Base-by-base conservation (phyloP, 2,113 vertebrate genomes). In the Cynopterus brachyotis region DNA sequence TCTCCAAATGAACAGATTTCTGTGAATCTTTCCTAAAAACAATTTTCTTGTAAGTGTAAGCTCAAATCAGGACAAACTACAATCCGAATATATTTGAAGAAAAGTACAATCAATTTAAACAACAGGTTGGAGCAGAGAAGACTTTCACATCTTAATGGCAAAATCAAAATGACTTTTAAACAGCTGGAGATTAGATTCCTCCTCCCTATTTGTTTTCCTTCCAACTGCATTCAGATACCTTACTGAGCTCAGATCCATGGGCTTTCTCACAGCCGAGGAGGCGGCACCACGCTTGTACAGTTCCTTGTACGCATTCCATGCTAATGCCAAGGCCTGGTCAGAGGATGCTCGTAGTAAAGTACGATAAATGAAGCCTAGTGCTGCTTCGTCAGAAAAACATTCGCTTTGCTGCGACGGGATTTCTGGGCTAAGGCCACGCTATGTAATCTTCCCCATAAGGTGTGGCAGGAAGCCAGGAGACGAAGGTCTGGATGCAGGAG, bases 21-120 rank as follows among this genome's bases (percentile, higher is more conserved):
- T 98, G 95, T 96, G 96, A 98, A 96, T 97, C 95, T 97, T 97
- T 97, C 97, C 96, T 97, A 95, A 98, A 98, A 97, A 97, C 96
- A 96, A 92, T 95, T 96, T 96, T 97, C 95, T 95, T 95, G 72
- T 95, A 91, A 97, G 88, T 95, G 94, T 97, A 97, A 93, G 95
- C 96, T 98, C 97, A 97, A 97, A 97, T 97, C 96, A 96, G 97
- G 97, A 96, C 97, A 97, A 94, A 98, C 95, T 96, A 97, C 62
- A 89, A 91, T 94, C 95, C 82, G 96, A 91, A 97, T 96, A 91
- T 81, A 96, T 94, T 96, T 97, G 89, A 89, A 83, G 93, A 75
- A 90, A 94, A 97, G 84, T 66, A 95, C 85, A 91, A 97, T 94
- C 93, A 66, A 83, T 95, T 91, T 95, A 85, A 95, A 97, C 94